Base-by-base conservation (phyloP, 1,140 invertebrate species). In the Drosophila malerkotliana region DNA sequence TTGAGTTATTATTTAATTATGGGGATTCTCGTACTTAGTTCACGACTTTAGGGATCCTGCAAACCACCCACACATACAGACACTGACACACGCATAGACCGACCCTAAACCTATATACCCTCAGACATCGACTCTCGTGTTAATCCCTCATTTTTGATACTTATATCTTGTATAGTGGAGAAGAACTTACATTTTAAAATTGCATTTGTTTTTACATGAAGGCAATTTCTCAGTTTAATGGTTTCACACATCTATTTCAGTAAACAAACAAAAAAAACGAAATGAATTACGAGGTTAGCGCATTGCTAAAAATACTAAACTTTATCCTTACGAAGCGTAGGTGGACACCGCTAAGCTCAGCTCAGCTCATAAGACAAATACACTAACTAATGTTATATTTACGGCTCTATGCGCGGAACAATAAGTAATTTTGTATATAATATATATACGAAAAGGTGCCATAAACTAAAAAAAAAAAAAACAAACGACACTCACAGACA, bases 221-320 rank as follows among this genome's bases (percentile, higher is more conserved):
- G 47, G 83, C 83, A 88, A 88, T 89, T 88, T 88, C 83, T 88
- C 83, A 88, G 83, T 88, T 88, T 83, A 68, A 88, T 89, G 83
- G 83, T 88, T 88, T 88, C 83, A 88, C 83, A 89, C 71, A 52
- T 75, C 47, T 82, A 88, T 87, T 82, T 87, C 73, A 79, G 60
- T 55, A 72, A 72, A 55, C 39, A 73, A 72, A 61, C 60, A 60
- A 64, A 44, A 52, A 74, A 54, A 56, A 51, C 41, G 67, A 39
- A 66, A 52, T 34, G 72, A 71, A 47, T 54, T 63, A 71, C 59
- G 54, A 72, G 60, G 37, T 60, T 72, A 61, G 75, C 58, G 60
- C 72, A 84, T 69, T 84, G 77, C 76, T 84, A 84, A 68, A 76
- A 69, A 79, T 44, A 44, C 74, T 77, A 66, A 77, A 85, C 61